Percentiles rank a stretch among this genome's conserved stretches.
phyloP scores from a whole-genome alignment of 2,888 invertebrate species.

The Morinoia aosen region DNA sequence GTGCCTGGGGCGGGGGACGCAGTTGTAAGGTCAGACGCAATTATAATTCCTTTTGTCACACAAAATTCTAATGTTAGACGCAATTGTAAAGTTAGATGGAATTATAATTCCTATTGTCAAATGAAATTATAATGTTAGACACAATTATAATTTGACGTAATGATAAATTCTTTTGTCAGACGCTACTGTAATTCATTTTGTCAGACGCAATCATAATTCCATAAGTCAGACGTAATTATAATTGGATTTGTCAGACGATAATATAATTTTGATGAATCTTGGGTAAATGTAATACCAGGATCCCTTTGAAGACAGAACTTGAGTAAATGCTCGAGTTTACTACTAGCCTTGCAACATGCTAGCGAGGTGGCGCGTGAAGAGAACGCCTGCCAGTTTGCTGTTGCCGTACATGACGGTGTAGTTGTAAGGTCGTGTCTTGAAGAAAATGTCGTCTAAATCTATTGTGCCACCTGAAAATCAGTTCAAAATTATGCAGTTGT shows the following conservation, averaged over 20 bases:
- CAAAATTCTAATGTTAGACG: too few relatives aligned
- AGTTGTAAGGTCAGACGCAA: neutral
- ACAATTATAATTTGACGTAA: too few relatives aligned
- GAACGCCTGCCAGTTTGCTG: conserved; percentile 68
- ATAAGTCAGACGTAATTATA: too few relatives aligned
- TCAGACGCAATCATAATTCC: too few relatives aligned
- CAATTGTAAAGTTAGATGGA: too few relatives aligned
- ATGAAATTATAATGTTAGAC: too few relatives aligned
- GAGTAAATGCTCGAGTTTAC: neutral
- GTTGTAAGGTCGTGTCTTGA: conserved; percentile 68
- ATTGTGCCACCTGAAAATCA: conserved; percentile 63
- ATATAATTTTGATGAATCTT: too few relatives aligned
- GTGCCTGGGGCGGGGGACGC: conserved; percentile 53
- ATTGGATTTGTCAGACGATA: too few relatives aligned
- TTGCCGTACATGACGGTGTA: conserved; percentile 66
- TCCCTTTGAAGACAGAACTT: neutral
- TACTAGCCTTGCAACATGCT: conserved; percentile 58
- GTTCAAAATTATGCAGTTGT: conserved; percentile 57
- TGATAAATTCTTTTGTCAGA: too few relatives aligned
- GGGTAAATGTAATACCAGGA: too few relatives aligned
- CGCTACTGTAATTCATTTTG: too few relatives aligned
- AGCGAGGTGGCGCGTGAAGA: conserved; percentile 67
- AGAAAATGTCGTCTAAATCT: conserved; percentile 68
- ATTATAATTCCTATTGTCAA: too few relatives aligned
- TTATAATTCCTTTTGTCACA: neutral